Percentiles rank a stretch among this genome's conserved stretches.
Conservation (phyloP, 2,113 vertebrate species). For the Lynx canadensis region DNA sequence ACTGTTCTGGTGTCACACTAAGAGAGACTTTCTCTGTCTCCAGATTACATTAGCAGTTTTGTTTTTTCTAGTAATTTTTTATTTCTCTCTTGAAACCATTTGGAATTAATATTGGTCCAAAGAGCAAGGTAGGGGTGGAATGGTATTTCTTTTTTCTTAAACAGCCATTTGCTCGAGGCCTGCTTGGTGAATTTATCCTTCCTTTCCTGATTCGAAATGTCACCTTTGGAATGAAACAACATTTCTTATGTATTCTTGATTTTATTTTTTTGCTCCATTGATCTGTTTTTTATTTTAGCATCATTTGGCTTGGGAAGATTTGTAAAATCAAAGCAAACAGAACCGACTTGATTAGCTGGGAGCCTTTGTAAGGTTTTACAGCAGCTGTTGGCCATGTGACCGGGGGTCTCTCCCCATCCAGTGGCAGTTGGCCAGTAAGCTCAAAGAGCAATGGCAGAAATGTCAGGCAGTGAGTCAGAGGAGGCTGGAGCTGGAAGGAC, state of each 20-base stretch:
- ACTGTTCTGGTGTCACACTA: not conserved
- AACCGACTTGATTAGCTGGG: constrained; percentile 16
- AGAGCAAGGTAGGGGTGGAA: not conserved
- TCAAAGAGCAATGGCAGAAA: not conserved
- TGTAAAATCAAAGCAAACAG: constrained; percentile 48
- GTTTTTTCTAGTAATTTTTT: not conserved
- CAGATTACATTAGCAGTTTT: not conserved
- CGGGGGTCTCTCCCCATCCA: not conserved
- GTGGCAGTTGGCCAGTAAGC: not conserved
- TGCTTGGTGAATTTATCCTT: not conserved
- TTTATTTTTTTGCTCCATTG: constrained; percentile 41
- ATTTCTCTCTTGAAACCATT: not conserved
- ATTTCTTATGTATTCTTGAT: constrained; percentile 21
- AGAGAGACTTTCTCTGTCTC: not conserved
- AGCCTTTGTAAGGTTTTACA: not conserved
- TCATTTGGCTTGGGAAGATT: constrained; percentile 17
- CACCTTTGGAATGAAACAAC: constrained; percentile 50
- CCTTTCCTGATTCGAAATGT: constrained; percentile 36
- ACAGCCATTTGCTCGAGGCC: not conserved
- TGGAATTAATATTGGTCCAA: not conserved
- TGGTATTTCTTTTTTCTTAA: constrained; percentile 7
- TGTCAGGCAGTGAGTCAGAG: not conserved
- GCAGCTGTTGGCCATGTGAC: not conserved
- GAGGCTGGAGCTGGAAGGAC: not conserved
- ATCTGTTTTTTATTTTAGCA: constrained; percentile 50